These are phyloP conservation scores for Polyploca ridens DNA, from an alignment of 2,888 invertebrate species.

Conservation along the genomic window DNA sequence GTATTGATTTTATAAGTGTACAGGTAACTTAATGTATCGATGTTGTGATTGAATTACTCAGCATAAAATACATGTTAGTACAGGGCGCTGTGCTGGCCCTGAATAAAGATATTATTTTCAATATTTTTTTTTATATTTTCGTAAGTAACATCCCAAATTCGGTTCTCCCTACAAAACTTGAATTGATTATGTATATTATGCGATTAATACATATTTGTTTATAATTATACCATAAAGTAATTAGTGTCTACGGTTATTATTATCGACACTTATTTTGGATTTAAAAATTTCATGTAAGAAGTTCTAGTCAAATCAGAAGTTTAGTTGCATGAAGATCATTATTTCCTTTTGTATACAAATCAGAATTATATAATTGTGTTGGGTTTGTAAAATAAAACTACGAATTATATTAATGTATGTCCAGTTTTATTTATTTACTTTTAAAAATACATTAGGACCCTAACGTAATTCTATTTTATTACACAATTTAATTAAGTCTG, in stretches of 20 bases:
- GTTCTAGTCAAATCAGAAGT: too few species aligned
- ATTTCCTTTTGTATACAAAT: too few species aligned
- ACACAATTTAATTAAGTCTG: conserved; percentile 3
- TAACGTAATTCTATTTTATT: background rate
- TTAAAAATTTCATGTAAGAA: too few species aligned
- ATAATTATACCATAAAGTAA: background rate
- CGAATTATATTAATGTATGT: conserved; percentile 43
- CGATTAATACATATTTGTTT: background rate
- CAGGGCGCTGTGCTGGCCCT: background rate
- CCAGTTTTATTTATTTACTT: conserved; percentile 30
- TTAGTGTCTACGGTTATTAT: too few species aligned
- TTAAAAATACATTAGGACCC: conserved; percentile 8
- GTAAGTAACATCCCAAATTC: background rate
- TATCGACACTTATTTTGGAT: too few species aligned
- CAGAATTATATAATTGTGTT: conserved; percentile 22
- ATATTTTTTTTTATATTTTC: background rate
- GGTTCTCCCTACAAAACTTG: too few species aligned
- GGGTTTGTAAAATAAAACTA: conserved; percentile 56
- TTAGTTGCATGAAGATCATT: background rate
- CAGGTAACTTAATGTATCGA: conserved; percentile 7
- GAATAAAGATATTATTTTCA: conserved; percentile 5
- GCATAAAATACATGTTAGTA: conserved; percentile 5
- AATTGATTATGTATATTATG: too few species aligned
- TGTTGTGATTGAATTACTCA: conserved; percentile 7
- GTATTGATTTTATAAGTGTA: conserved; percentile 8